Conservation (phyloP, 1,140 invertebrate species). For the Bradynema listronoti region DNA sequence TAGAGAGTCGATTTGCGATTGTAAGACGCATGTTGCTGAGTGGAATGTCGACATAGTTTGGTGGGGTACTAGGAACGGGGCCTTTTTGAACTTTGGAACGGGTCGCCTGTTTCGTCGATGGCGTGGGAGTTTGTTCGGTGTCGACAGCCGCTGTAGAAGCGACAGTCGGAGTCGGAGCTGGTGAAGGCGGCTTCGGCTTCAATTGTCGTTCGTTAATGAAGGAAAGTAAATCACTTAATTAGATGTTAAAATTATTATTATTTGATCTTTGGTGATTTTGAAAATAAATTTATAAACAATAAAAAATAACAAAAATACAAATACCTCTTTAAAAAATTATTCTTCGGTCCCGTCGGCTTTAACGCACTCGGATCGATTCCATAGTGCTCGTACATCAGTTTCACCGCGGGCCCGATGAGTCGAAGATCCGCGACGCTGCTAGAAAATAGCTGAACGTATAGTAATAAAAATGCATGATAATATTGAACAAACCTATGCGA, state of each 20-base stretch:
- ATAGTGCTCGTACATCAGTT: constrained; percentile 34
- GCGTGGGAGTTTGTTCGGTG: too few relatives aligned
- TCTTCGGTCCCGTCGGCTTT: constrained; percentile 35
- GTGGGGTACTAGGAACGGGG: not conserved
- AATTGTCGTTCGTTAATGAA: constrained; percentile 21
- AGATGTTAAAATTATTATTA: constrained; percentile 3
- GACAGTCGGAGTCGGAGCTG: too few relatives aligned
- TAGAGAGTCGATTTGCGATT: constrained; percentile 79
- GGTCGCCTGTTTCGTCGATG: constrained; percentile 10
- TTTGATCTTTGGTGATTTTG: not conserved
- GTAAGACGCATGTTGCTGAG: constrained; percentile 74
- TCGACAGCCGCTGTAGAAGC: too few relatives aligned
- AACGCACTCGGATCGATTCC: constrained; percentile 17
- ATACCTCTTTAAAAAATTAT: constrained; percentile 38
- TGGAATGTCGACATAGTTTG: constrained; percentile 70
- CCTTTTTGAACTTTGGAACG: constrained; percentile 24
- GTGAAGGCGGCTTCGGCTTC: constrained; percentile 7
- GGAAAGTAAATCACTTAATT: constrained; percentile 25
- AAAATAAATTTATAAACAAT: constrained; percentile 25
- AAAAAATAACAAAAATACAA: constrained; percentile 55
- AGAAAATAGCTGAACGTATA: too few relatives aligned
- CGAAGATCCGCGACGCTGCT: too few relatives aligned
- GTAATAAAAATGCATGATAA: too few relatives aligned
- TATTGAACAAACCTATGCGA: too few relatives aligned
- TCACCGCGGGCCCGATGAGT: constrained; percentile 37